These are phyloP conservation scores for Philaethria dido DNA, from an alignment of 2,888 invertebrate species.

Conservation along the genomic window DNA sequence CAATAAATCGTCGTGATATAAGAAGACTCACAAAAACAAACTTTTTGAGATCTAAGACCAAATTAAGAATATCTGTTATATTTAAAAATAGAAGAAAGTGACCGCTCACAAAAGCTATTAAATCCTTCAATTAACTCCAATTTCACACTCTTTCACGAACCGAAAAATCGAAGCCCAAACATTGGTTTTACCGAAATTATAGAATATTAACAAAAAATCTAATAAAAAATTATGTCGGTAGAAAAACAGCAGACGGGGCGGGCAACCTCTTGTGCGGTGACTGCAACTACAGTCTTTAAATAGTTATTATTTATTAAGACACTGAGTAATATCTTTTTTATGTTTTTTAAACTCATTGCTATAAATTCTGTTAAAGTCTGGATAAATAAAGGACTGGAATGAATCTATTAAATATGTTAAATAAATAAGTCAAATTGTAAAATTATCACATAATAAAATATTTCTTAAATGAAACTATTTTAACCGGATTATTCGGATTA, in stretches of 20 bases:
- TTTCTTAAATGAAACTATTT: too few relatives aligned
- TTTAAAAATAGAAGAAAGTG: constrained; percentile 62
- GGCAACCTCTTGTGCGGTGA: constrained; percentile 58
- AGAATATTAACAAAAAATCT: constrained; percentile 76
- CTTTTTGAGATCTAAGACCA: neutral
- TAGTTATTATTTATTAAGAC: neutral
- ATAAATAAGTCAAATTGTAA: too few relatives aligned
- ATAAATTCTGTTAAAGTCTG: neutral
- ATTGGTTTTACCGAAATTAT: constrained; percentile 82
- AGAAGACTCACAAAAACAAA: constrained; percentile 1
- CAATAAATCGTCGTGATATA: neutral
- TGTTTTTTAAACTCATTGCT: neutral
- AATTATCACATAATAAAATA: neutral
- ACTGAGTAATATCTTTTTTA: neutral
- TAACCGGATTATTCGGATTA: too few relatives aligned
- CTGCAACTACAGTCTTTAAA: constrained; percentile 43
- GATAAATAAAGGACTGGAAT: neutral
- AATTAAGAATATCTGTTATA: constrained; percentile 11
- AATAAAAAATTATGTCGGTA: constrained; percentile 60
- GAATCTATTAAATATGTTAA: too few relatives aligned
- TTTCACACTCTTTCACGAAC: constrained; percentile 84
- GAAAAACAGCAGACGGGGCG: constrained; percentile 57
- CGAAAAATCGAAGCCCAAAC: constrained; percentile 83
- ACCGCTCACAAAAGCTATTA: constrained; percentile 78
- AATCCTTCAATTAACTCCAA: constrained; percentile 79